Evolutionary conservation across 2,797 vertebrate genomes (phyloP).

Genomic region (Myotis daubentonii): DNA sequence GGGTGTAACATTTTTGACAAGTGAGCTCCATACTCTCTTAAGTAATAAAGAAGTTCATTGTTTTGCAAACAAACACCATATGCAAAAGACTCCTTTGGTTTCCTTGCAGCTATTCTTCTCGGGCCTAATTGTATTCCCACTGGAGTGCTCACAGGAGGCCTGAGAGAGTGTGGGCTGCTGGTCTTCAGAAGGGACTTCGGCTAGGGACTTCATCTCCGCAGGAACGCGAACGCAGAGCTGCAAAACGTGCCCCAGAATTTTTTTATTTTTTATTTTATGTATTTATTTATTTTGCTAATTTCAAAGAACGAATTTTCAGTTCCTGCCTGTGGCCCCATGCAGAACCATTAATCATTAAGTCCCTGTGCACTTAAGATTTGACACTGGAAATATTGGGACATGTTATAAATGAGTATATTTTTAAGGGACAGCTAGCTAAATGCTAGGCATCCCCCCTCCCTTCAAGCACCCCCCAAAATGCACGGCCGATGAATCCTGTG

Average conservation of each 20-base stretch:
- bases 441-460: background rate
- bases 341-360: slow-evolving; percentile 80
- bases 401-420: slow-evolving; percentile 37
- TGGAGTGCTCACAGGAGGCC: slow-evolving; percentile 51
- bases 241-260: slow-evolving; percentile 66
- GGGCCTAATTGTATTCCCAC: slow-evolving; percentile 77
- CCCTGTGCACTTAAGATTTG: slow-evolving; percentile 74
- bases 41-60: slow-evolving; percentile 81
- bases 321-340: slow-evolving; percentile 79
- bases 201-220: slow-evolving; percentile 69
- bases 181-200: slow-evolving; percentile 76
- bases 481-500: slow-evolving; percentile 65
- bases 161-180: slow-evolving; percentile 73
- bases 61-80: slow-evolving; percentile 80
- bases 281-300: slow-evolving; percentile 68
- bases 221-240: slow-evolving; percentile 27
- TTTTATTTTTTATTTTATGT: background rate
- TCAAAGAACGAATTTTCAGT: slow-evolving; percentile 82
- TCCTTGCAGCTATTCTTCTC: slow-evolving; percentile 76
- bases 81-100: slow-evolving; percentile 82
- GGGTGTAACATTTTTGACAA: slow-evolving; percentile 83
- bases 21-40: slow-evolving; percentile 77
- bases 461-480: background rate
- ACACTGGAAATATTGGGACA: slow-evolving; percentile 70
- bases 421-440: background rate